phyloP scores from a whole-genome alignment of 2,113 vertebrate genomes.

The Cettia cetti region DNA sequence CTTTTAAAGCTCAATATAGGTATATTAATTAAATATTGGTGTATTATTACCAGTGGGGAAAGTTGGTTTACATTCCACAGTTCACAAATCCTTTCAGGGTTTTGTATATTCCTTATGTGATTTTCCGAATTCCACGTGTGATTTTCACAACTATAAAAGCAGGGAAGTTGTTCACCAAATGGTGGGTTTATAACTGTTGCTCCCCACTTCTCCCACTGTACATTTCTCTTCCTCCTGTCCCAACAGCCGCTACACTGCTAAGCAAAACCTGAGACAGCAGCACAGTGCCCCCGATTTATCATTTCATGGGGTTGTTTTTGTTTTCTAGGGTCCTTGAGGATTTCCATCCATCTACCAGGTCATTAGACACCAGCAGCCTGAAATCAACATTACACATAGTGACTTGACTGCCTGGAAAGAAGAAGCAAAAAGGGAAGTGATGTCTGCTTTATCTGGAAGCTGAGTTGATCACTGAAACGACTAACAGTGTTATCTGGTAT shows the following conservation, averaged over 20 bases:
- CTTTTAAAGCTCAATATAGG: background rate
- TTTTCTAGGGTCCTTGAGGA: background rate
- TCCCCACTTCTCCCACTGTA: background rate
- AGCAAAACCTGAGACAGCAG: background rate
- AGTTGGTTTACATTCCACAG: background rate
- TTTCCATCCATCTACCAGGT: background rate
- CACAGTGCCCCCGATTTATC: background rate
- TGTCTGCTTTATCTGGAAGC: background rate
- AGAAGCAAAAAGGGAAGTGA: background rate
- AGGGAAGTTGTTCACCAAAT: background rate
- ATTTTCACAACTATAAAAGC: background rate
- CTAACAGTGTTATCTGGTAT: background rate
- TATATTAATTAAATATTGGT: background rate
- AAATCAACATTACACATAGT: background rate
- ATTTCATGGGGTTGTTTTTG: background rate
- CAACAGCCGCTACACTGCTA: background rate
- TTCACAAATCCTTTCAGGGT: background rate
- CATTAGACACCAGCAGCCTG: background rate
- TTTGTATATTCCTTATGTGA: background rate
- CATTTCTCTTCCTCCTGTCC: rapidly evolving
- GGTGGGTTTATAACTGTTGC: background rate
- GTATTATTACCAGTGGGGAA: background rate
- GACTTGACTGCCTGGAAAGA: background rate
- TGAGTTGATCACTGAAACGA: rapidly evolving
- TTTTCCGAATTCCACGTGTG: background rate